phyloP scores from a whole-genome alignment of 1,140 invertebrate species.

The Ips nitidus region DNA sequence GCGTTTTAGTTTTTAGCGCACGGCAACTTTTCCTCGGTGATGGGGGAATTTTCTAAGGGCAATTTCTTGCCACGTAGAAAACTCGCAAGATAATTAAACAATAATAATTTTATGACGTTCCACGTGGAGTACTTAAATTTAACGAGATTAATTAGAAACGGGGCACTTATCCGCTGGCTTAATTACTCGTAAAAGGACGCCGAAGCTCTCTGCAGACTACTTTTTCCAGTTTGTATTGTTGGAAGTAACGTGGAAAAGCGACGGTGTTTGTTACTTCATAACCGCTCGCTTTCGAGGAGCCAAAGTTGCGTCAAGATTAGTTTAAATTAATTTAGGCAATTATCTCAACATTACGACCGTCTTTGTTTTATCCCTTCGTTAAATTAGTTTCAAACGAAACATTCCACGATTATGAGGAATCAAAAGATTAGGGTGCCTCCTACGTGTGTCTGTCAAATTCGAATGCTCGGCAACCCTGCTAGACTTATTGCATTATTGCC shows the following conservation, averaged over 20 bases:
- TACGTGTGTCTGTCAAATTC: not conserved
- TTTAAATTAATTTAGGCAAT: constrained; percentile 25
- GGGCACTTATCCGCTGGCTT: constrained; percentile 4
- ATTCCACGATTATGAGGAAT: constrained; percentile 17
- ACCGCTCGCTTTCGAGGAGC: too few relatives aligned
- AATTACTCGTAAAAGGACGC: constrained; percentile 10
- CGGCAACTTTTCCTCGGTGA: constrained; percentile 14
- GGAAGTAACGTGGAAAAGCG: too few relatives aligned
- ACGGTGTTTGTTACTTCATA: too few relatives aligned
- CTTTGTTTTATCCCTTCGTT: constrained; percentile 25
- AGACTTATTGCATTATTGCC: too few relatives aligned
- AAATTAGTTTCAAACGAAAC: constrained; percentile 20
- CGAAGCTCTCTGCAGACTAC: too few relatives aligned
- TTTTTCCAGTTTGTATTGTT: too few relatives aligned
- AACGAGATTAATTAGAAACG: constrained; percentile 5
- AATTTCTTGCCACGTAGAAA: too few relatives aligned
- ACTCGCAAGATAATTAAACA: constrained; percentile 5
- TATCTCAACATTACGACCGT: constrained; percentile 18
- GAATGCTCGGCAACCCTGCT: too few relatives aligned
- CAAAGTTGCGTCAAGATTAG: constrained; percentile 21
- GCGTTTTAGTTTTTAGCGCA: constrained; percentile 7
- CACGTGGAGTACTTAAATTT: constrained; percentile 6
- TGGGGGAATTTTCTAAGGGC: too few relatives aligned
- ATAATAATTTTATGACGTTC: constrained; percentile 7
- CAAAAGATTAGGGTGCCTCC: constrained; percentile 11